Evolutionary conservation across 1,140 invertebrate genomes (phyloP).

Genomic region (Magallana ariakensis): DNA sequence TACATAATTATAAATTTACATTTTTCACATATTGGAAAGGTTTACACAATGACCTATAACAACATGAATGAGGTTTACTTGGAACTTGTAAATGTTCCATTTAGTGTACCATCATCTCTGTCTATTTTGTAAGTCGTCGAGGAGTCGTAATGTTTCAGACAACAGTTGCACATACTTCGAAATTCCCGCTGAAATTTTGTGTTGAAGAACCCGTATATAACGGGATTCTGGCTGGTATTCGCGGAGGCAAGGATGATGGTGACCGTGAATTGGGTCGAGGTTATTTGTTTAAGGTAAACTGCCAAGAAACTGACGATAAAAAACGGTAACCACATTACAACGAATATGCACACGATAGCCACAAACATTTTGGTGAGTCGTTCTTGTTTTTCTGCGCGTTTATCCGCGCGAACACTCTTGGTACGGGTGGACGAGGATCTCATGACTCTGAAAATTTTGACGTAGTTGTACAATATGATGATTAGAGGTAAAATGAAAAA

Average conservation of each 20-base stretch:
- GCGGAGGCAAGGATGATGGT: constrained; percentile 64
- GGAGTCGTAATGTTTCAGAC: background rate
- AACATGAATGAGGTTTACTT: background rate
- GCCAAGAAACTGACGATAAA: constrained; percentile 66
- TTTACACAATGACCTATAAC: too few relatives aligned
- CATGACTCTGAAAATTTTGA: constrained; percentile 60
- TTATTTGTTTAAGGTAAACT: constrained; percentile 61
- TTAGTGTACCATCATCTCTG: background rate
- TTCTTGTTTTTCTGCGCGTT: constrained; percentile 56
- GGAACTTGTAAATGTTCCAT: constrained; percentile 20
- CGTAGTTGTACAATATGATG: constrained; percentile 62
- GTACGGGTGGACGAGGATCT: constrained; percentile 44
- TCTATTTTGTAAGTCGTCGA: constrained; percentile 7
- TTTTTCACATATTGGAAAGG: too few relatives aligned
- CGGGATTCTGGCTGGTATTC: constrained; percentile 66
- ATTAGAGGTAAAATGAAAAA: constrained; percentile 65
- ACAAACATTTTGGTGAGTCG: constrained; percentile 66
- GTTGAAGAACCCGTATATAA: constrained; percentile 70
- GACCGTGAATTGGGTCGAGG: constrained; percentile 65
- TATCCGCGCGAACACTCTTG: constrained; percentile 13
- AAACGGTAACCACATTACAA: constrained; percentile 69
- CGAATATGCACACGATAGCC: constrained; percentile 62
- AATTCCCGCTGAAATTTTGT: constrained; percentile 60
- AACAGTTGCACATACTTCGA: constrained; percentile 59
- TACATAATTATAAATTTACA: too few relatives aligned